phyloP scores from a whole-genome alignment of 2,113 vertebrate genomes.

The Thalassoma bifasciatum region DNA sequence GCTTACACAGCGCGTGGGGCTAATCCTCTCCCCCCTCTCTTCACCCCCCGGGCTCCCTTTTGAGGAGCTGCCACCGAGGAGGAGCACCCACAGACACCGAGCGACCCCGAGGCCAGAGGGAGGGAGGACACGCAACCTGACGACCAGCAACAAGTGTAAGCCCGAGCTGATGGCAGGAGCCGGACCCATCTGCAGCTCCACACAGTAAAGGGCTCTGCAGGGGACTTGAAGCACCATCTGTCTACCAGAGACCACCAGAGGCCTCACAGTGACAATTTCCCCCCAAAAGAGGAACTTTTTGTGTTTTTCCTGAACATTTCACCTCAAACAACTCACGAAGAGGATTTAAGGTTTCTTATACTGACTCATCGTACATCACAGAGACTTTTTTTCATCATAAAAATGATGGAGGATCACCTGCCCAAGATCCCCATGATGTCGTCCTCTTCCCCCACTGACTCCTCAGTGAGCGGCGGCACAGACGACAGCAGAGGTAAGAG shows the following conservation, averaged over 20 bases:
- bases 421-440: slow-evolving; percentile 74
- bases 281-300: slow-evolving; percentile 2
- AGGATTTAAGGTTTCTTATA: not conserved
- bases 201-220: slow-evolving; percentile 30
- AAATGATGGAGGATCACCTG: slow-evolving; percentile 80
- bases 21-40: slow-evolving; percentile 81
- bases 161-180: slow-evolving; percentile 40
- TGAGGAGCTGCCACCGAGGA: slow-evolving; percentile 82
- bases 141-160: slow-evolving; percentile 53
- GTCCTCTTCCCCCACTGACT: slow-evolving; percentile 79
- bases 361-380: not conserved
- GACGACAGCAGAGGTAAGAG: slow-evolving; percentile 87
- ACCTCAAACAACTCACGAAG: not conserved
- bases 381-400: slow-evolving; percentile 6
- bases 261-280: slow-evolving; percentile 3
- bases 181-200: slow-evolving; percentile 40
- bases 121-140: slow-evolving; percentile 47
- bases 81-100: slow-evolving; percentile 62
- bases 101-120: slow-evolving; percentile 40
- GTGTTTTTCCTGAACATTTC: not conserved
- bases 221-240: slow-evolving; percentile 50
- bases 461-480: slow-evolving; percentile 77
- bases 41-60: slow-evolving; percentile 65
- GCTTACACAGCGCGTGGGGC: slow-evolving; percentile 82
- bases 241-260: slow-evolving; percentile 23